Base-by-base conservation (phyloP, 2,113 vertebrate genomes). In the Mormyrus lacerda region DNA sequence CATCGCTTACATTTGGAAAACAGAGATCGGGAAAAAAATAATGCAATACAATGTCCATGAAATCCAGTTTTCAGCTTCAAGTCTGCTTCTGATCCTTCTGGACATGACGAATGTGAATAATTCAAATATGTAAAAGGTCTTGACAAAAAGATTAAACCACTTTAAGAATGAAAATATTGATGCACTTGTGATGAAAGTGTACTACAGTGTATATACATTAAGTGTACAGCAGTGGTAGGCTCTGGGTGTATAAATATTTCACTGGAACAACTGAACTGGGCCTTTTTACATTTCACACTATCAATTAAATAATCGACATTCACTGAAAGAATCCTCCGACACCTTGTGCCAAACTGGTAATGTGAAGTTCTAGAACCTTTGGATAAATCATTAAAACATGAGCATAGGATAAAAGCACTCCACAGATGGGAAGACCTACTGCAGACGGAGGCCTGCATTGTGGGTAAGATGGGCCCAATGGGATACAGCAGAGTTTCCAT, bases 371-470 rank as follows among this genome's bases (percentile, higher is more conserved):
- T 90, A 92, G 90, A 91, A 90, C 90, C 90, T 89, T 89, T 91
- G 89, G 88, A 90, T 88, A 82, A 50, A 48, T 82, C 58, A 89
- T 87, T 90, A 93, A 92, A 91, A 91, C 92, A 83, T 48, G 84
- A 3, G 73, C 35, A 42, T 39, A 17, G 13, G 35, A 79, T 42
- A 42, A 7, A 79, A 84, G 24, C 42, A 24, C 82, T 92, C 39
- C 89, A 55, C 79, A 90, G 50, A 61, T 58, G 39, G 35, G 76
- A 61, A 44, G 48, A 47, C 51, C 7, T 84, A 31, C 79, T 91
- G 88, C 84, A 90, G 86, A 87, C 88, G 91, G 17, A 79, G 73
- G 31, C 65, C 65, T 31, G 65, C 73, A 79, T 19, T 79, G 35
- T 79, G 31, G 76, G 76, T 88, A 91, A 82, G 90, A 90, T 90